phyloP scores from a whole-genome alignment of 2,113 vertebrate genomes.

The Plotosus lineatus region DNA sequence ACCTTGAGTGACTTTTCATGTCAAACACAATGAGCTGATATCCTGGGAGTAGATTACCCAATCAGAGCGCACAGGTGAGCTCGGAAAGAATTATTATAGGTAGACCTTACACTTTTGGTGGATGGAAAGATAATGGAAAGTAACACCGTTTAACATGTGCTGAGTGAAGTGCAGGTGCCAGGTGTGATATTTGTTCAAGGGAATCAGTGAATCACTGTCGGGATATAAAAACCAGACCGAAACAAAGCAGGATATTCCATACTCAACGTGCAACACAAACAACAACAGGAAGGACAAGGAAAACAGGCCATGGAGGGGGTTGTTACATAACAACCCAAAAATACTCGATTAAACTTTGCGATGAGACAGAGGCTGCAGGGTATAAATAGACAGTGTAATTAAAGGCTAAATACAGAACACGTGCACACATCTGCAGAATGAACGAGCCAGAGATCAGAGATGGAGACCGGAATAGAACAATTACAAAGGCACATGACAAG shows the following conservation, averaged over 20 bases:
- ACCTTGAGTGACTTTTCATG: no score
- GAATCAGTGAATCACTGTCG: background rate
- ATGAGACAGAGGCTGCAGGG: background rate
- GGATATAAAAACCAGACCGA: background rate
- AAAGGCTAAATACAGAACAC: background rate
- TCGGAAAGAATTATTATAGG: no score
- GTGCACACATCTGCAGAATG: background rate
- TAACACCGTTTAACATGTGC: background rate
- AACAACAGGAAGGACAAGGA: background rate
- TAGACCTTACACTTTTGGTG: background rate
- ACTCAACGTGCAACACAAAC: background rate
- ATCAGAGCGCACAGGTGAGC: no score
- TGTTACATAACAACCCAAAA: background rate
- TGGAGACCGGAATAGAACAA: slow-evolving; percentile 6
- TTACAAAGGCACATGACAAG: background rate
- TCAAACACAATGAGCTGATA: no score
- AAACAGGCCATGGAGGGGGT: background rate
- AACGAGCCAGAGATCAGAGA: background rate
- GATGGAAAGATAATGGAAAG: background rate
- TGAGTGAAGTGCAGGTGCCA: background rate
- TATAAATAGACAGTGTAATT: slow-evolving; percentile 8
- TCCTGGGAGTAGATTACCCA: no score
- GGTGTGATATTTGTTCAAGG: background rate
- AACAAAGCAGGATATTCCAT: background rate
- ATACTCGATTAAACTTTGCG: background rate